Conservation (phyloP, 2,888 invertebrate species). For the Epinotia ramella region DNA sequence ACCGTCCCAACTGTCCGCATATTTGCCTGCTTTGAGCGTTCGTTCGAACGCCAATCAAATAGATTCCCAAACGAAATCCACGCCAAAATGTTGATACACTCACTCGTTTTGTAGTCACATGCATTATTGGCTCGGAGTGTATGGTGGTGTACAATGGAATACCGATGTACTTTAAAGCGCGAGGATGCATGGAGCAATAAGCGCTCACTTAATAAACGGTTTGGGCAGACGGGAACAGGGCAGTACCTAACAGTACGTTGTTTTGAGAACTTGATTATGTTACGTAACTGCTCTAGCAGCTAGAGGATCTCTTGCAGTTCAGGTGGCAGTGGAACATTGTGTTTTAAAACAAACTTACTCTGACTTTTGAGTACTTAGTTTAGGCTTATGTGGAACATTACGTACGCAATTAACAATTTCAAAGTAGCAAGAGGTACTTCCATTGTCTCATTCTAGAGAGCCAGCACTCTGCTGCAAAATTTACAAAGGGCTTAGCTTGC, state of each 20-base stretch:
- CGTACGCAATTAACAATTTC: slow-evolving; percentile 27
- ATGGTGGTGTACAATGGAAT: slow-evolving; percentile 16
- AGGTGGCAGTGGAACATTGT: slow-evolving; percentile 1
- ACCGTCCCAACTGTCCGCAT: slow-evolving; percentile 62
- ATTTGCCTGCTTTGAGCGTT: slow-evolving; percentile 59
- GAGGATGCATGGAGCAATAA: slow-evolving; percentile 23
- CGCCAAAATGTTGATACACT: slow-evolving; percentile 49
- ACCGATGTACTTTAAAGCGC: slow-evolving; percentile 9
- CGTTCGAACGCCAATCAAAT: slow-evolving; percentile 51
- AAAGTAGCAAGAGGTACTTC: slow-evolving; percentile 16
- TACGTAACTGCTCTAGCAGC: neutral
- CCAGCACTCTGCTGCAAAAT: slow-evolving; percentile 30
- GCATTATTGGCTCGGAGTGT: slow-evolving; percentile 34
- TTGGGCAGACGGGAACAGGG: neutral
- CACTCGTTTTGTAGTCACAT: slow-evolving; percentile 40
- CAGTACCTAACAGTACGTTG: neutral
- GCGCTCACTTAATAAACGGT: slow-evolving; percentile 11
- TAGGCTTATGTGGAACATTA: slow-evolving; percentile 8
- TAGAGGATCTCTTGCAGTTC: neutral
- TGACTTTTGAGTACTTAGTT: slow-evolving; percentile 17
- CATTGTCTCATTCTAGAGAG: slow-evolving; percentile 33
- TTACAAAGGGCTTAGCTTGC: slow-evolving; percentile 47
- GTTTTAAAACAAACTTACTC: neutral
- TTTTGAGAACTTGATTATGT: neutral
- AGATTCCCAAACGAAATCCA: slow-evolving; percentile 54